These are phyloP conservation scores for Micrastur ruficollis DNA, from an alignment of 2,797 vertebrate species.

Conservation along the genomic window DNA sequence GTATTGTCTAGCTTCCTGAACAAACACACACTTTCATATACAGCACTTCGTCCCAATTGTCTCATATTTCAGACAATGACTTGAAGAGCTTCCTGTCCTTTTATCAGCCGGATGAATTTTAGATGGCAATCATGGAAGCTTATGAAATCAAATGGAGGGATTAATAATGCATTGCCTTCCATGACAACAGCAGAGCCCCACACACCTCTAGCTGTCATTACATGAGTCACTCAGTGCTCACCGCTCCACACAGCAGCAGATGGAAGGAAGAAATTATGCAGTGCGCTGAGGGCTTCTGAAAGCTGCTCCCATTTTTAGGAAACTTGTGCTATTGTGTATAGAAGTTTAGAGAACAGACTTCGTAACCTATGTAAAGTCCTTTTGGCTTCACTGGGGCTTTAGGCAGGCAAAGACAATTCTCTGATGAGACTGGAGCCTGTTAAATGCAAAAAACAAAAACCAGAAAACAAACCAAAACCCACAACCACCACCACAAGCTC, in stretches of 20 bases:
- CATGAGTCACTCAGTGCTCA: neutral
- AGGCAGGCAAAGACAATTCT: neutral
- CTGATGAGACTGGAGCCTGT: neutral
- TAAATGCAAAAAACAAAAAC: neutral
- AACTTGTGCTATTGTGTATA: neutral
- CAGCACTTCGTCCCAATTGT: neutral
- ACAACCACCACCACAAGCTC: neutral
- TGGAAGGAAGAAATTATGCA: neutral
- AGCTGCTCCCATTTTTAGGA: neutral
- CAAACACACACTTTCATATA: neutral
- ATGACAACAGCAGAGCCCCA: neutral
- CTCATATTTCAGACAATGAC: neutral
- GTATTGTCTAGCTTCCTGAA: neutral
- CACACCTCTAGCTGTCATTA: neutral
- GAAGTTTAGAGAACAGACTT: neutral
- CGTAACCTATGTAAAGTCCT: neutral
- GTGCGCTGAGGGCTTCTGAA: neutral
- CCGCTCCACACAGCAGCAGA: neutral
- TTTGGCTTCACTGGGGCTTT: neutral
- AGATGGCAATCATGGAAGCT: neutral
- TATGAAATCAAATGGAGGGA: neutral
- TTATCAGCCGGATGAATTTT: neutral
- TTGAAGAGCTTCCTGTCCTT: neutral
- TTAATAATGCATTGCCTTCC: slow-evolving; percentile 38
- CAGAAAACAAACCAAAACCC: neutral